Base-by-base conservation (phyloP, 2,797 vertebrate species). In the Enteromius anoplus region DNA sequence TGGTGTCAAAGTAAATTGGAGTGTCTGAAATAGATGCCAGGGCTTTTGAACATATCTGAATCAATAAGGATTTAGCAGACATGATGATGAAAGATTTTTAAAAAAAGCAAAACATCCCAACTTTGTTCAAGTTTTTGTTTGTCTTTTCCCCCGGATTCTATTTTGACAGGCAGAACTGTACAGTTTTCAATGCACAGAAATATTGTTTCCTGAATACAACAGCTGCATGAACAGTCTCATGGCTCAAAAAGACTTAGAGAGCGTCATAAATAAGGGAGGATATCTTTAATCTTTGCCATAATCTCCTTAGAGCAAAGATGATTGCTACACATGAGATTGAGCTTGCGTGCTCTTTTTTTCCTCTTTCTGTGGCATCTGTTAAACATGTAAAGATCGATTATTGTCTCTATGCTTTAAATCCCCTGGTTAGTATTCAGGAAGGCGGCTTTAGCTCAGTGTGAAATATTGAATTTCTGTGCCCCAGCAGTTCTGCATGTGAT, bases 401-500 rank as follows among this genome's bases (percentile, higher is more conserved):
- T 87, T 78, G 89, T 89, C 86, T 89, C 80, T 68, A 72, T 75
- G 84, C 89, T 88, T 89, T 91, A 88, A 93, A 94, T 91, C 90
- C 86, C 71, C 76, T 60, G 2, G 82, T 91, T 87, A 87, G 88
- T 88, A 92, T 93, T 91, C 89, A 53, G 1, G 75, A 84, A 82
- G 87, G 86, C 40, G 70, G 66, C 71, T 81, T 86, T 85, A 85
- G 88, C 86, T 89, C 81, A 78, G 80, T 85, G 47, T 86, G 87
- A 89, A 90, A 88, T 86, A 64, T 82, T 21, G 89, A 88, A 55
- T 83, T 85, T 88, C 88, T 87, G 85, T 81, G 76, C 68, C 62
- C 68, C 12, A 90, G 91, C 91, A 87, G 90, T 91, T 89, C 86
- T 85, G 78, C 78, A 88, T 91, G 92, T 91, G 89, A 91, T 91